These are phyloP conservation scores for Criorhina ranunculi DNA, from an alignment of 2,888 invertebrate species.

Conservation along the genomic window DNA sequence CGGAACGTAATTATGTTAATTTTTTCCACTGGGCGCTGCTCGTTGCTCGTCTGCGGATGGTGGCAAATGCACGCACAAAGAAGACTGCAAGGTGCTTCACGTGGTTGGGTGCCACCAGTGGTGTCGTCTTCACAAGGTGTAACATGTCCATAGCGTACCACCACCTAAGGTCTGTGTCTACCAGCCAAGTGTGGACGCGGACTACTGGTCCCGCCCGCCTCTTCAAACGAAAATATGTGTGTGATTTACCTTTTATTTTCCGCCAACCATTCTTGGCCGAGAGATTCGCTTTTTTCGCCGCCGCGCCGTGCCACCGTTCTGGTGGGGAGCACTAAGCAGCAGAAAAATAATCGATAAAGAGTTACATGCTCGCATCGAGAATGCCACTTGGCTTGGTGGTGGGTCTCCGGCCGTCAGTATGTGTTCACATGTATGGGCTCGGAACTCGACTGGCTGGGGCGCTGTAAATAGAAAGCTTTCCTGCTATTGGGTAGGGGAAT, in stretches of 20 bases:
- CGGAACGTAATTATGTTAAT: constrained; percentile 72
- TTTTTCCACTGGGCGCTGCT: constrained; percentile 42
- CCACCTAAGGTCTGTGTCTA: constrained; percentile 24
- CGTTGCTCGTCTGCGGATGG: constrained; percentile 5
- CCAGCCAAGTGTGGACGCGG: constrained; percentile 43
- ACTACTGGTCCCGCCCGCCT: constrained; percentile 74
- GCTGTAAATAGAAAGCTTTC: constrained; percentile 76
- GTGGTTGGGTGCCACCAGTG: constrained; percentile 49
- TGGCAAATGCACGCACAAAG: constrained; percentile 61
- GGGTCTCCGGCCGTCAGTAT: constrained; percentile 69
- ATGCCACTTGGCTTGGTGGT: constrained; percentile 73
- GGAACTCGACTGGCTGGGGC: constrained; percentile 73
- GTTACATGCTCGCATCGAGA: constrained; percentile 76
- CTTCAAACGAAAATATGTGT: constrained; percentile 63
- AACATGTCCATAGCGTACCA: constrained; percentile 51
- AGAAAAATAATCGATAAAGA: constrained; percentile 75
- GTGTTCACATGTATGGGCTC: constrained; percentile 61
- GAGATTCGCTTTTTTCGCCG: constrained; percentile 65
- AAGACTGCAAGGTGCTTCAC: constrained; percentile 64
- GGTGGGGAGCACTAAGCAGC: constrained; percentile 69
- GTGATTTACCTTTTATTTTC: constrained; percentile 75
- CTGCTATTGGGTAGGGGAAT: constrained; percentile 76
- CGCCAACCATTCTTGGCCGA: constrained; percentile 72
- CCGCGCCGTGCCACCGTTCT: constrained; percentile 32
- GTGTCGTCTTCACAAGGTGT: constrained; percentile 68